Conservation (phyloP, 2,888 invertebrate genomes). For the Psylliodes chrysocephalus region DNA sequence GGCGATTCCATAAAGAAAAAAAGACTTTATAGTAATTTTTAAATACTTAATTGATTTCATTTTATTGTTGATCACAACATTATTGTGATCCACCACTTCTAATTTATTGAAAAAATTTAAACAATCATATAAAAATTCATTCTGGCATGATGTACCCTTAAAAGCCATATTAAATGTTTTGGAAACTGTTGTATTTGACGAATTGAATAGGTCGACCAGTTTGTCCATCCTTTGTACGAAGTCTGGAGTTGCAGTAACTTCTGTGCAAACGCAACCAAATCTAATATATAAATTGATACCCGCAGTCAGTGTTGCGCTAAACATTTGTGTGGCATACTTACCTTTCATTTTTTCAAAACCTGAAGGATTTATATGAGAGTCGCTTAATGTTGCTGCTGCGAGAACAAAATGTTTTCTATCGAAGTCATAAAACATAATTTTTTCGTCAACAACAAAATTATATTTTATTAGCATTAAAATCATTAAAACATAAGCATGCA, state of each 20-base stretch:
- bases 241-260: constrained; percentile 16
- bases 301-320: constrained; percentile 43
- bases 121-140: too few species aligned
- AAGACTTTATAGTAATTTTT: too few species aligned
- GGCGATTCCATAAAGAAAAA: too few species aligned
- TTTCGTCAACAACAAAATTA: constrained; percentile 12
- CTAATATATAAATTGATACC: constrained; percentile 37
- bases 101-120: too few species aligned
- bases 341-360: constrained; percentile 47
- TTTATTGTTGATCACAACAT: too few species aligned
- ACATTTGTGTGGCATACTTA: constrained; percentile 42
- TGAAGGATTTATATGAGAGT: constrained; percentile 22
- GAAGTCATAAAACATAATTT: constrained; percentile 19
- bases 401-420: constrained; percentile 22
- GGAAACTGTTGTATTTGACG: background rate
- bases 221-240: constrained; percentile 24
- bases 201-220: constrained; percentile 22
- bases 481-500: constrained; percentile 1
- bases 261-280: constrained; percentile 4
- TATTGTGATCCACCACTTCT: too few species aligned
- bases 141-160: background rate
- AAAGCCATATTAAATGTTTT: background rate
- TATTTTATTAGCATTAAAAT: constrained; percentile 12
- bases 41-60: too few species aligned
- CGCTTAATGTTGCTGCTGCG: constrained; percentile 27